A percentile compares a stretch with the other conserved stretches of the same genome.
Conservation (phyloP, 2,113 vertebrate genomes). For the Cnemophilus loriae region DNA sequence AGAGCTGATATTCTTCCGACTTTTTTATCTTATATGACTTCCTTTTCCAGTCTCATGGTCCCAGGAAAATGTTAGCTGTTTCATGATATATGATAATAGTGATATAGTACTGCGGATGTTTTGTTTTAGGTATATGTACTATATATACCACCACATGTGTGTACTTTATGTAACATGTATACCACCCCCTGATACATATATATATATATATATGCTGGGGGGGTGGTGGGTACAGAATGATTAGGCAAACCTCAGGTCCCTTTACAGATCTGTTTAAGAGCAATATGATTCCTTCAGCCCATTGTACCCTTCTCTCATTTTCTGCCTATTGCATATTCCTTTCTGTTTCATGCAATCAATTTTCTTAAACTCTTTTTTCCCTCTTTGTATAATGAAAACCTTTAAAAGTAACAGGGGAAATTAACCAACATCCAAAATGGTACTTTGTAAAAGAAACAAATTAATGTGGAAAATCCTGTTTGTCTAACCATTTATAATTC, state of each 20-base stretch:
- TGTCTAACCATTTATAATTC: neutral
- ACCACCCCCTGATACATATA: neutral
- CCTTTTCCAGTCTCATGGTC: neutral
- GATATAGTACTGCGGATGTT: rapidly evolving
- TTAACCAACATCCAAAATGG: neutral
- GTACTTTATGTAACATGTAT: neutral
- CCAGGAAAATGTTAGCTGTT: neutral
- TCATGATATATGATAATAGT: neutral
- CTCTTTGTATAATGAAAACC: neutral
- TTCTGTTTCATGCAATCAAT: neutral
- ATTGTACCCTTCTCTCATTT: neutral
- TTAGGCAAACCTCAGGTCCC: neutral
- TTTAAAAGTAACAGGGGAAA: slow-evolving; percentile 10
- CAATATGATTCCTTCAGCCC: neutral
- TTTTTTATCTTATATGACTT: neutral
- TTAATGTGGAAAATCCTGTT: neutral
- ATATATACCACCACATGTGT: neutral
- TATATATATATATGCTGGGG: neutral
- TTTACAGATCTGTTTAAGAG: neutral
- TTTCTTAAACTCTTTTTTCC: neutral
- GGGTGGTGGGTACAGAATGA: neutral
- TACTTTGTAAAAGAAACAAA: neutral
- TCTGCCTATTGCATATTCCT: neutral
- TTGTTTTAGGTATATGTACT: neutral
- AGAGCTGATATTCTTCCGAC: neutral